phyloP scores from a whole-genome alignment of 2,113 vertebrate genomes.

The Marmota flaviventris region DNA sequence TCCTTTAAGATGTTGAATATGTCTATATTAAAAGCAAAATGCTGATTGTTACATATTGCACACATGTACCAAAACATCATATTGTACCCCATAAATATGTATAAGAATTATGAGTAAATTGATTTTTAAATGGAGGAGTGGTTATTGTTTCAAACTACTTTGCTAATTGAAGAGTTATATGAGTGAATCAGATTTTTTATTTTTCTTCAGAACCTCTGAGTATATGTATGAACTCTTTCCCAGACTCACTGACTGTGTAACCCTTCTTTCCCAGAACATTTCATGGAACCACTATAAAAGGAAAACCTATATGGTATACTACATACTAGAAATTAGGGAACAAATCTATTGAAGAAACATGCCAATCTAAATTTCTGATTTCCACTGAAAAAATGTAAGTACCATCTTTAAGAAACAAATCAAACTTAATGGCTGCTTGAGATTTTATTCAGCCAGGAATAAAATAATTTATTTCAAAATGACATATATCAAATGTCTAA shows the following conservation, averaged over 20 bases:
- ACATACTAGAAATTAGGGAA: not conserved
- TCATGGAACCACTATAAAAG: not conserved
- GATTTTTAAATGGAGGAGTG: not conserved
- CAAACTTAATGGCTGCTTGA: conserved; percentile 48
- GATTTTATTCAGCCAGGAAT: conserved; percentile 7
- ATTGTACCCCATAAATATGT: not conserved
- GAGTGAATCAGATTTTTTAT: not conserved
- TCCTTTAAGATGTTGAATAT: not conserved
- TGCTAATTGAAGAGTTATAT: not conserved
- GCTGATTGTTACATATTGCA: no score
- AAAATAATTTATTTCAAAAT: conserved; percentile 61
- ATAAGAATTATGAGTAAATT: no score
- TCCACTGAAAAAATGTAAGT: not conserved
- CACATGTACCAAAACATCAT: not conserved
- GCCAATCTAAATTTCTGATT: not conserved
- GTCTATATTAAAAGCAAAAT: not conserved
- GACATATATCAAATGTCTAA: conserved; percentile 52
- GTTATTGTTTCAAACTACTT: not conserved
- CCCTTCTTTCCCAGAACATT: not conserved
- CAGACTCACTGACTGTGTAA: not conserved
- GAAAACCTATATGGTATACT: not conserved
- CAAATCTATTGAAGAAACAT: not conserved
- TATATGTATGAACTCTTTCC: conserved; percentile 17
- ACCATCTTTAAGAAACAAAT: conserved; percentile 8
- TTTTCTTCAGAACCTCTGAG: not conserved